Evolutionary conservation across 2,113 vertebrate genomes (phyloP).

Genomic region (Actenoides hombroni): DNA sequence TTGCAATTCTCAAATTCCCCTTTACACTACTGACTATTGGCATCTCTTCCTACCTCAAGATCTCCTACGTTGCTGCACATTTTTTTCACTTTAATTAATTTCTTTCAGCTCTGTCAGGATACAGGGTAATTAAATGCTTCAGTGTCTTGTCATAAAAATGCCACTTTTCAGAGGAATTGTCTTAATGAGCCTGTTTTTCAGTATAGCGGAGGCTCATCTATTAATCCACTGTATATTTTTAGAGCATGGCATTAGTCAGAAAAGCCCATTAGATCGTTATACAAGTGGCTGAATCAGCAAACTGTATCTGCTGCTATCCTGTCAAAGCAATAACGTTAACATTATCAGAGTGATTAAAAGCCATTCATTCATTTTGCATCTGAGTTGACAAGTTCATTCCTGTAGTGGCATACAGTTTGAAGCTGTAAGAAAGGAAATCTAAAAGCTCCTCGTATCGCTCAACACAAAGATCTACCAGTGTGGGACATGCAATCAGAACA

Average conservation of each 20-base stretch:
- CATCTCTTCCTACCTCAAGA: constrained; percentile 8
- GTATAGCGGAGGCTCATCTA: constrained; percentile 37
- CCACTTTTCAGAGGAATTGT: constrained; percentile 60
- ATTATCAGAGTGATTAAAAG: constrained; percentile 68
- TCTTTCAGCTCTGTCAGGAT: constrained; percentile 47
- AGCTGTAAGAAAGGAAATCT: constrained; percentile 15
- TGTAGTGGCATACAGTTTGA: neutral
- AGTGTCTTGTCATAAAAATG: constrained; percentile 53
- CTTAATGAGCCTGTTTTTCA: constrained; percentile 62
- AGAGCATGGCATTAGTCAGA: constrained; percentile 58
- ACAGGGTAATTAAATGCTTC: constrained; percentile 52
- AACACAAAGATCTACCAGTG: neutral
- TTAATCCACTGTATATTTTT: constrained; percentile 66
- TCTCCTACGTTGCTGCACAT: neutral
- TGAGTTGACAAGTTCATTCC: constrained; percentile 58
- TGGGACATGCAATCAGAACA: constrained; percentile 57
- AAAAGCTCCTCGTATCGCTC: constrained; percentile 18
- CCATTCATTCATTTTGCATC: constrained; percentile 54
- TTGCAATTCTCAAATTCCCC: neutral
- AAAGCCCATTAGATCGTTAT: constrained; percentile 64
- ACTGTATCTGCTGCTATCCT: constrained; percentile 57
- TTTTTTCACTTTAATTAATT: constrained; percentile 31
- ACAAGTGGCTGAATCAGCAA: constrained; percentile 72
- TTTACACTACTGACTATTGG: neutral
- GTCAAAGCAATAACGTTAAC: constrained; percentile 56